Evolutionary conservation across 2,113 vertebrate species (phyloP), one percentile per base, ranked within the genome.

Genomic region (Zosterops japonicus): DNA sequence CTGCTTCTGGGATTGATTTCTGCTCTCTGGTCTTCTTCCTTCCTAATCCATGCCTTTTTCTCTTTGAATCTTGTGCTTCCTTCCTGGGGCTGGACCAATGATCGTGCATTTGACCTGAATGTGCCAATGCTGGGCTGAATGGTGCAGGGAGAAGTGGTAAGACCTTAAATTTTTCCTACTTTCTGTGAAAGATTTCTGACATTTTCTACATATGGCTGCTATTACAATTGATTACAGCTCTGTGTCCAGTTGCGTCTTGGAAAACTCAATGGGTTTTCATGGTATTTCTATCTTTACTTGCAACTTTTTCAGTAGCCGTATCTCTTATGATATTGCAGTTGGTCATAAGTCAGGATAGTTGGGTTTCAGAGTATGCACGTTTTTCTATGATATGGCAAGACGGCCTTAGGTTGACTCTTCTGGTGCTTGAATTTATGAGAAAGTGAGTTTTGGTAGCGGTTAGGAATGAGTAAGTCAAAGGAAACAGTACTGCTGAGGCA

Each of bases 121-220:
- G 68, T 80, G 74, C 63, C 63, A 57, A 91, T 75, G 60, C 67
- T 89, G 83, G 72, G 67, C 89, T 91, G 65, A 87, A 97, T 90
- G 93, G 70, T 92, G 92, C 95, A 98, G 98, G 98, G 98, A 49
- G 98, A 98, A 97, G 98, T 98, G 98, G 98, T 98, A 98, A 98
- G 98, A 94, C 53, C 22, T 41, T 10, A 64, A 46, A 29, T 64
- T 56, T 56, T 93, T 87, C 52, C 56, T 92, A 11, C 44, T 63
- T 79, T 35, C 65, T 77, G 3, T 36, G 80, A 56, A 83, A 64
- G 14, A 7, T 14, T 56, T 83, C 50, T 65, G 55, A 14, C 2
- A 0, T 69, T 81, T 77, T 67, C 60, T 89, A 39, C 31, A 28
- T 59, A 60, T 89, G 39, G 2, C 39, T 78, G 35, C 52, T 74